Evolutionary conservation across 2,113 vertebrate genomes (phyloP), one percentile per base, ranked within the genome.

Genomic region (Rallus limicola): DNA sequence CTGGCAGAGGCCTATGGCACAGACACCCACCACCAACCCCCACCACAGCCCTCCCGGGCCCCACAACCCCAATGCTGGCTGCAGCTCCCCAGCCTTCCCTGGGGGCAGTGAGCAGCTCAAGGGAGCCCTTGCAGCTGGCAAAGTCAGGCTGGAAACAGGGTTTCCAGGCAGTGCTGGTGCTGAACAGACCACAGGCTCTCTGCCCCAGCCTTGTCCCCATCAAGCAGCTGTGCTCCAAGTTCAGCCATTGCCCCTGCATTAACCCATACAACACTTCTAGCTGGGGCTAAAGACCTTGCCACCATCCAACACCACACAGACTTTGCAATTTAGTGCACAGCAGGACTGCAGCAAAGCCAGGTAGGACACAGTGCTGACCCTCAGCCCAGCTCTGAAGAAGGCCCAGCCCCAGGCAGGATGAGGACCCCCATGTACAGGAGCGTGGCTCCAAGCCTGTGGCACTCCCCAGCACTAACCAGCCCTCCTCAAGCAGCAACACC

Each of bases 291-390:
- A 68, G 42, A 65, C 44, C 59, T 82, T 65, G 59, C 9, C 58
- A 67, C 26, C 78, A 88, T 34, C 67, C 88, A n/a, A 88, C 62
- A 76, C 72, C 82, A 87, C 48, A 38, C 3, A 60, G 82, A 48
- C 50, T 53, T 58, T 72, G 50, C 70, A 64, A 90, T 92, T 79
- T 69, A 90, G 29, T 69, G 63, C 69, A 82, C 69, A 87, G 82
- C 65, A 82, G 42, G 75, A 56, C 60, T 20, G 48, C 67, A 65
- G n/a, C 69, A 40, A 16, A 33, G 15, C 6, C n/a, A 77, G 58
- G 58, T 29, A 77, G 0, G 9, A 33, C 79, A 24, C 1, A 0
- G 36, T 48, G 19, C 14, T 23, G 34, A 56, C 33, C 21, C 78
- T 71, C 52, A 63, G 3, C 11, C 55, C 83, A 72, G 89, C 46